Percentiles rank a stretch among this genome's conserved stretches.
These are phyloP conservation scores for Microctenopoma lineatum DNA, from an alignment of 2,797 vertebrate species.

Conservation along the genomic window DNA sequence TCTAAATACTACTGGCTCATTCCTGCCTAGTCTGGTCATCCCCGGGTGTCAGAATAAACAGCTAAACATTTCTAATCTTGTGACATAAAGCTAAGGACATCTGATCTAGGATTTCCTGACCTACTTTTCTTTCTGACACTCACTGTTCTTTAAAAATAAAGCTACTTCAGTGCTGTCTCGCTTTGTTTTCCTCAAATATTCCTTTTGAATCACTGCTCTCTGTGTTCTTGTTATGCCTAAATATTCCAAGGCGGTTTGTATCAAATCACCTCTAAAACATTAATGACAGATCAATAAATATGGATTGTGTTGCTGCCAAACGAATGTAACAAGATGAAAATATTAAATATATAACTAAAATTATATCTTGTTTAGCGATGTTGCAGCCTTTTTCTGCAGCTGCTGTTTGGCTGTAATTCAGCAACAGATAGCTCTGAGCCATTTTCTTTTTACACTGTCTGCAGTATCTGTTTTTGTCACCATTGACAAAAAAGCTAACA, in stretches of 20 bases:
- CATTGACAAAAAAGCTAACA: not conserved
- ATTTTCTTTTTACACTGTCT: not conserved
- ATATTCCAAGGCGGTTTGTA: slow-evolving; percentile 1
- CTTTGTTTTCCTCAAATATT: not conserved
- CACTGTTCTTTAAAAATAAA: not conserved
- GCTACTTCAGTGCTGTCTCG: not conserved
- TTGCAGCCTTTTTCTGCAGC: not conserved
- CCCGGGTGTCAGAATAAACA: not conserved
- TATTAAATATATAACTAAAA: not conserved
- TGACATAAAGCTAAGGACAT: not conserved
- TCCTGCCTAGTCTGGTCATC: too few relatives aligned
- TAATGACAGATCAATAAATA: not conserved
- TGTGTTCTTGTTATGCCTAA: slow-evolving; percentile 2
- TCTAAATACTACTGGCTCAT: not conserved
- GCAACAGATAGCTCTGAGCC: not conserved
- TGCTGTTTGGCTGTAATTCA: not conserved
- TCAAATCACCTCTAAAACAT: not conserved
- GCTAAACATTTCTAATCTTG: slow-evolving; percentile 5
- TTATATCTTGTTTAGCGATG: not conserved
- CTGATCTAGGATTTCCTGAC: not conserved
- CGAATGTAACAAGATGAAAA: not conserved
- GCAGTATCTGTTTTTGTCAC: not conserved
- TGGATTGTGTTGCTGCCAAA: slow-evolving; percentile 1
- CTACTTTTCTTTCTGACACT: not conserved
- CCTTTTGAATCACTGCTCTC: not conserved